phyloP scores from a whole-genome alignment of 2,113 vertebrate genomes.

The Meleagris gallopavo region DNA sequence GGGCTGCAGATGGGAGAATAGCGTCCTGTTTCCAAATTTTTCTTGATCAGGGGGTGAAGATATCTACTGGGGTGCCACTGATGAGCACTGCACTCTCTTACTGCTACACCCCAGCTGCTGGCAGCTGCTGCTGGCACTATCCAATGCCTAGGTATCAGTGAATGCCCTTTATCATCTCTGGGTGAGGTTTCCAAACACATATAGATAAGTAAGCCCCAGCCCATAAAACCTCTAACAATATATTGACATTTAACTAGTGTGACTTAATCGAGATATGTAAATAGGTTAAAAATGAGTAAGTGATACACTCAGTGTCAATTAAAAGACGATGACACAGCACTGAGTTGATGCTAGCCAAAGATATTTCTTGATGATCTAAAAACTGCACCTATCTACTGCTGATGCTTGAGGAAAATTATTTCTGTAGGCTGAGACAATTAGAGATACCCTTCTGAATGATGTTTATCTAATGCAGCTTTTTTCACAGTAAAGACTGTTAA shows the following conservation, averaged over 20 bases:
- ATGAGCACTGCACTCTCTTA: neutral
- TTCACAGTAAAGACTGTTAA: slow-evolving; percentile 65
- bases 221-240: slow-evolving; percentile 30
- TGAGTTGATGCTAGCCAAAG: slow-evolving; percentile 33
- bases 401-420: slow-evolving; percentile 46
- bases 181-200: slow-evolving; percentile 29
- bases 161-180: slow-evolving; percentile 5
- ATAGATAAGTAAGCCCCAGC: slow-evolving; percentile 40
- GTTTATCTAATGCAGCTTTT: slow-evolving; percentile 67
- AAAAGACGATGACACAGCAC: slow-evolving; percentile 56
- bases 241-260: slow-evolving; percentile 64
- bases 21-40: neutral
- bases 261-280: slow-evolving; percentile 57
- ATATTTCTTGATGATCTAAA: slow-evolving; percentile 53
- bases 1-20: neutral
- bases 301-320: slow-evolving; percentile 57
- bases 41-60: neutral
- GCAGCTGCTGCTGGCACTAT: slow-evolving; percentile 2
- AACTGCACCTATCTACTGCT: slow-evolving; percentile 44
- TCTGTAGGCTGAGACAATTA: slow-evolving; percentile 44
- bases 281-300: slow-evolving; percentile 2
- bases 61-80: neutral
- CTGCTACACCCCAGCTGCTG: neutral
- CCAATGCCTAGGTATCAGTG: neutral
- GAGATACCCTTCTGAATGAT: slow-evolving; percentile 59